Base-by-base conservation (phyloP, 2,113 vertebrate species). In the Diphyllodes magnificus region DNA sequence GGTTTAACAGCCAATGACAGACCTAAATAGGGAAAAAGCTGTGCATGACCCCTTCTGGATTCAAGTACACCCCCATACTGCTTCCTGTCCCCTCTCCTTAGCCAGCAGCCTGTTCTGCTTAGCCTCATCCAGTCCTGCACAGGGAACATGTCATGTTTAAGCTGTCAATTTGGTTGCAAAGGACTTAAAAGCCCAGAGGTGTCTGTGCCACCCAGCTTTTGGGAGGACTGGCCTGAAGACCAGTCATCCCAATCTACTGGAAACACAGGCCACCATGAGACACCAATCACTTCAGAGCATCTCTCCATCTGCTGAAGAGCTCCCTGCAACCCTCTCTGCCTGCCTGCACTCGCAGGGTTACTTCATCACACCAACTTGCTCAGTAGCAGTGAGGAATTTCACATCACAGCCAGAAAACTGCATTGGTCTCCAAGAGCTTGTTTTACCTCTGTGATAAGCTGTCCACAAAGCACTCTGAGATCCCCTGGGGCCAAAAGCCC, bases 391-490 rank as follows among this genome's bases (percentile, higher is more conserved):
- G 1, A 93, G 42, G 79, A 88, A 85, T 11, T 75, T 30, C 68
- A 87, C 45, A 72, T 49, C 51, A 68, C 25, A 63, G 64, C 57
- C 90, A 96, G 42, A 81, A 90, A 93, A 93, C 51, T 79, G 70
- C 44, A 57, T 10, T 11, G 2, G 69, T 47, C 80, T 93, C 82
- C 39, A 88, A 86, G 45, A 80, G 24, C 65, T 64, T 45, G 60
- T 85, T 92, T 75, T 61, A 95, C 85, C 22, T 86, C 76, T 90
- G 37, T 33, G 80, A 92, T 92, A 92, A 92, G 54, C 57, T 60
- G 44, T 75, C 73, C 76, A 73, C 44, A 90, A 89, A 95, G 73
- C 37, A 86, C 49, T 53, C 49, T 7, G 22, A 59, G 47, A 88
- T 76, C 9, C 65, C 66, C 77, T n/a, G 35, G 28, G 57, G 60